Conservation (phyloP, 2,888 invertebrate species). For the Andrena haemorrhoa region DNA sequence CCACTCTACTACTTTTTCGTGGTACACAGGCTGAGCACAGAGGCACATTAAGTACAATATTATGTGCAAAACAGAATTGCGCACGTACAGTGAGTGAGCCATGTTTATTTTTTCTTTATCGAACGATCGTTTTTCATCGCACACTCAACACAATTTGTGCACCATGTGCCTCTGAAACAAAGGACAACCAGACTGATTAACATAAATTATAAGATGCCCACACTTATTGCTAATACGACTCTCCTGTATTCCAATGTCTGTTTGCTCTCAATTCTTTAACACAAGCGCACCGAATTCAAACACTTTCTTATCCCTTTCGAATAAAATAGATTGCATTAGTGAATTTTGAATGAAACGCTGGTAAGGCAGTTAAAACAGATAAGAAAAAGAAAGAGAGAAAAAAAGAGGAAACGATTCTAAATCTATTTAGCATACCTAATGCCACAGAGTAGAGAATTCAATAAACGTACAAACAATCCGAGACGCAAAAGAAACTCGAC, state of each 20-base stretch:
- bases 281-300: slow-evolving; percentile 67
- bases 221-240: slow-evolving; percentile 72
- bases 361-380: slow-evolving; percentile 16
- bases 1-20: slow-evolving; percentile 77
- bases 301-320: not conserved
- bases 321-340: slow-evolving; percentile 74
- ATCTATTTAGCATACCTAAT: not conserved
- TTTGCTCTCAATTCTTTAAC: slow-evolving; percentile 76
- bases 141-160: slow-evolving; percentile 84
- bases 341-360: slow-evolving; percentile 34
- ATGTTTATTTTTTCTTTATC: slow-evolving; percentile 73
- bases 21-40: slow-evolving; percentile 83
- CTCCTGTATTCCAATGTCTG: slow-evolving; percentile 53
- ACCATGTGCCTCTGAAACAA: slow-evolving; percentile 94
- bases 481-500: not conserved
- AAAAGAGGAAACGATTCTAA: not conserved
- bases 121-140: slow-evolving; percentile 81
- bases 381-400: not conserved
- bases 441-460: not conserved
- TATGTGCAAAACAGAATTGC: slow-evolving; percentile 72
- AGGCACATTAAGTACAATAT: slow-evolving; percentile 82
- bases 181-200: slow-evolving; percentile 87
- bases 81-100: slow-evolving; percentile 84
- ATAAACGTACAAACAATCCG: not conserved
- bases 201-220: slow-evolving; percentile 83